Conservation (phyloP, 2,888 invertebrate species). For the Nysson spinosus region DNA sequence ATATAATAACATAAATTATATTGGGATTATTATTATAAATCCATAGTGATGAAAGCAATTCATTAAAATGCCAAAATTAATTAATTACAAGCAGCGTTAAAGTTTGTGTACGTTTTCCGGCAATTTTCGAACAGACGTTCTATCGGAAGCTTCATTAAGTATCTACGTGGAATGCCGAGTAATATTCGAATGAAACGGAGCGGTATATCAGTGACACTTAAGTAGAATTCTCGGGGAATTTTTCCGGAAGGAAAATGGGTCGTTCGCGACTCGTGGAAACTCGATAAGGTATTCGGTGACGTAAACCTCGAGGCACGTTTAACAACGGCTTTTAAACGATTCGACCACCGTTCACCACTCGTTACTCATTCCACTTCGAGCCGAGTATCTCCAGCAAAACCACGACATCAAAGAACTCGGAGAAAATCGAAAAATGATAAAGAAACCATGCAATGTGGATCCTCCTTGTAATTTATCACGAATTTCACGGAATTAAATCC, state of each 20-base stretch:
- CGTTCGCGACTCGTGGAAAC: slow-evolving; percentile 37
- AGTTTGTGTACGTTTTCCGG: too few species aligned
- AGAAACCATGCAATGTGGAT: too few species aligned
- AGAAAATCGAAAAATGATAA: too few species aligned
- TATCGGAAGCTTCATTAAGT: too few species aligned
- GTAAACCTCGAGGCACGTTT: slow-evolving; percentile 39
- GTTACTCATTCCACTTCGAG: slow-evolving; percentile 2
- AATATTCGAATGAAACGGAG: slow-evolving; percentile 4
- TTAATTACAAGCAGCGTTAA: too few species aligned
- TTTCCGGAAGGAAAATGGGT: slow-evolving; percentile 35
- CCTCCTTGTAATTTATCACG: background rate
- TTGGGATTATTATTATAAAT: too few species aligned
- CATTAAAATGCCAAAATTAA: too few species aligned
- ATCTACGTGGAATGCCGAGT: background rate
- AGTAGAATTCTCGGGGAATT: slow-evolving; percentile 23
- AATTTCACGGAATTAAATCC: too few species aligned
- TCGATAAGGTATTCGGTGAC: slow-evolving; percentile 36
- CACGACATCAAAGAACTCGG: too few species aligned
- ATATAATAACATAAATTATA: too few species aligned
- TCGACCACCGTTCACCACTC: slow-evolving; percentile 39
- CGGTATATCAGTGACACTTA: slow-evolving; percentile 5
- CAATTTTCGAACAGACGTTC: too few species aligned
- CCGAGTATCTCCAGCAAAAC: background rate
- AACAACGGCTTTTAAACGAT: slow-evolving; percentile 27
- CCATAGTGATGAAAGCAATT: too few species aligned